phyloP scores from a whole-genome alignment of 1,140 invertebrate genomes.

The Hormaphis cornu region DNA sequence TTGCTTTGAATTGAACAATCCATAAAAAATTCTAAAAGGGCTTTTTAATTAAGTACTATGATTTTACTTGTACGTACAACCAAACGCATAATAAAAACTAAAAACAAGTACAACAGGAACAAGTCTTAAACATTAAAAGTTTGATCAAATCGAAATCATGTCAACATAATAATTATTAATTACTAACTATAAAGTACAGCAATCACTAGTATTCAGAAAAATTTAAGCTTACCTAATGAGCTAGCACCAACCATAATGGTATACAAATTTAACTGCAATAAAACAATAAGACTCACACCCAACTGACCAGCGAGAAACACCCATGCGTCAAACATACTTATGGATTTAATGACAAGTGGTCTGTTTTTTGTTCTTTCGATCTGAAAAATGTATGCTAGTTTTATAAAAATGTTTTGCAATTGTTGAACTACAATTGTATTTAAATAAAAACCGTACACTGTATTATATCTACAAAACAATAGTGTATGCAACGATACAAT shows the following conservation, averaged over 20 bases:
- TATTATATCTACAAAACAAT: too few relatives aligned
- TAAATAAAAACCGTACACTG: too few relatives aligned
- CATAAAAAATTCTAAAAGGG: too few relatives aligned
- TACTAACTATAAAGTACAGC: constrained; percentile 3
- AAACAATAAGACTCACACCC: constrained; percentile 63
- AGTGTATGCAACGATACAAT: too few relatives aligned
- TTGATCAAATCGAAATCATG: too few relatives aligned
- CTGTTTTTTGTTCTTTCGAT: constrained; percentile 74
- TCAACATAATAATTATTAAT: too few relatives aligned
- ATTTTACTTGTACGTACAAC: too few relatives aligned
- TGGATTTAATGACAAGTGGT: constrained; percentile 71
- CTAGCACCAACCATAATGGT: constrained; percentile 74
- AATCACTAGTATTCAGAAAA: constrained; percentile 1
- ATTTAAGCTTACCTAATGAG: constrained; percentile 55
- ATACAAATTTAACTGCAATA: constrained; percentile 87
- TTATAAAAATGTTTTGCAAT: constrained; percentile 26
- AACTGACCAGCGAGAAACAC: constrained; percentile 74
- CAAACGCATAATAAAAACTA: too few relatives aligned
- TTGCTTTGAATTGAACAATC: too few relatives aligned
- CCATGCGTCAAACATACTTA: constrained; percentile 64
- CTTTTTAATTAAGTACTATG: too few relatives aligned
- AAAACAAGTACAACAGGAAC: too few relatives aligned
- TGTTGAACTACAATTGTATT: background rate
- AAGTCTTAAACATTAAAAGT: too few relatives aligned
- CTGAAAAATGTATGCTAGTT: constrained; percentile 45